Conservation (phyloP, 2,888 invertebrate species). For the Lycia hirtaria region DNA sequence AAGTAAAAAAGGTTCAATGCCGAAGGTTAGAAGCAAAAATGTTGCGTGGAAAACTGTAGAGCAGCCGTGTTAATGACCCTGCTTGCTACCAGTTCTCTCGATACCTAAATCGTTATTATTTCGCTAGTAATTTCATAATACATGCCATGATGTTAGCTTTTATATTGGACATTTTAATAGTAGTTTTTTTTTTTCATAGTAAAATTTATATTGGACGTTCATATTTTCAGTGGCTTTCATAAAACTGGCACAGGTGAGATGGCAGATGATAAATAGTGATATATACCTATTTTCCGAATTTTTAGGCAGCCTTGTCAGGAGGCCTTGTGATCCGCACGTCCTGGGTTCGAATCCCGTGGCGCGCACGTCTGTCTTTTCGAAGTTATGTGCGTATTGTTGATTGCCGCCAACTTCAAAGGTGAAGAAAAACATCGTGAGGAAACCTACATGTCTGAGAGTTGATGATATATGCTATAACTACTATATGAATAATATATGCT, state of each 20-base stretch:
- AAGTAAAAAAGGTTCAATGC: constrained; percentile 21
- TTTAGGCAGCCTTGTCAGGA: no score
- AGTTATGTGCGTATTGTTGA: no score
- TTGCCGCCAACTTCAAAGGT: no score
- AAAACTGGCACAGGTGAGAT: background rate
- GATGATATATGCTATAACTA: no score
- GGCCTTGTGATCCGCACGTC: background rate
- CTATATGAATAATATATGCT: no score
- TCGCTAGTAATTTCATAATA: constrained; percentile 13
- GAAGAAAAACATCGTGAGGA: no score
- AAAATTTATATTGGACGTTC: background rate
- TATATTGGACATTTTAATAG: no score
- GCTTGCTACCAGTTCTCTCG: constrained; percentile 9
- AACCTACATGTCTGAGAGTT: no score
- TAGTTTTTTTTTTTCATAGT: no score
- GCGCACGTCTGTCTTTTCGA: no score
- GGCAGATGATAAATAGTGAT: background rate
- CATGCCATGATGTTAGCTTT: background rate
- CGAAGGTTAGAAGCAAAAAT: constrained; percentile 14
- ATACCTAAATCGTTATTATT: constrained; percentile 18
- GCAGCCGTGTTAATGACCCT: constrained; percentile 30
- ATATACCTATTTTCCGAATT: no score
- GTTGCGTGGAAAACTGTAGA: constrained; percentile 27
- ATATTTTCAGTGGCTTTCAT: background rate
- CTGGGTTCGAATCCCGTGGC: no score